Base-by-base conservation (phyloP, 2,797 vertebrate genomes). In the Ptychobarbus kaznakovi region DNA sequence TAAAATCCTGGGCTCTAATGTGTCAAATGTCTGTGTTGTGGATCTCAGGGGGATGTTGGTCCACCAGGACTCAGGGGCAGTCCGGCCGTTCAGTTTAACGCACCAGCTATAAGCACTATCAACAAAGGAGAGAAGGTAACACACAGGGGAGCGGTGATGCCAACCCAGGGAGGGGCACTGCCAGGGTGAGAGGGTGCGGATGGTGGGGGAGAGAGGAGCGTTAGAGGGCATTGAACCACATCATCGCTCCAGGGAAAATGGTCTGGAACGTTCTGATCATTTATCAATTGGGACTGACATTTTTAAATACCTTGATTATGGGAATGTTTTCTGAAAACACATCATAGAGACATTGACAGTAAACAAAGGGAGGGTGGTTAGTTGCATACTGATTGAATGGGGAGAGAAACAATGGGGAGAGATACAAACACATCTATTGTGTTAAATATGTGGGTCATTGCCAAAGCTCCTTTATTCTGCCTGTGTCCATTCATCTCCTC, bases 81-180 rank as follows among this genome's bases (percentile, higher is more conserved):
- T 87, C 95, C 94, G 13, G 93, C 93, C 15, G 92, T 92, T 61
- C 90, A 93, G 73, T 92, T 74, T 74, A 91, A 90, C 87, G 90
- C 91, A 86, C 86, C 90, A 86, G 79, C 89, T 88, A 91, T 92
- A 89, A 93, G 94, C 93, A 94, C 93, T 86, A 94, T 95, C 94
- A 94, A 95, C 95, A 96, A 96, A 95, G 96, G 96, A 95, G 92
- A 94, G 74, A 94, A 94, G 95, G 96, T 96, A 95, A 95, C 90
- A 88, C 83, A 87, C 88, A 86, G 58, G 82, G 89, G 85, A 90
- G 86, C 77, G 79, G 90, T 91, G 87, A 88, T 90, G 82, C 80
- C 87, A 89, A 76, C 81, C 86, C 82, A 89, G 84, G 87, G 82
- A 83, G 66, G 65, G 49, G 81, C 78, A 77, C 49, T 65, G 80